Evolutionary conservation across 2,888 invertebrate genomes (phyloP), one percentile per base, ranked within the genome.

Genomic region (Protula sp.): DNA sequence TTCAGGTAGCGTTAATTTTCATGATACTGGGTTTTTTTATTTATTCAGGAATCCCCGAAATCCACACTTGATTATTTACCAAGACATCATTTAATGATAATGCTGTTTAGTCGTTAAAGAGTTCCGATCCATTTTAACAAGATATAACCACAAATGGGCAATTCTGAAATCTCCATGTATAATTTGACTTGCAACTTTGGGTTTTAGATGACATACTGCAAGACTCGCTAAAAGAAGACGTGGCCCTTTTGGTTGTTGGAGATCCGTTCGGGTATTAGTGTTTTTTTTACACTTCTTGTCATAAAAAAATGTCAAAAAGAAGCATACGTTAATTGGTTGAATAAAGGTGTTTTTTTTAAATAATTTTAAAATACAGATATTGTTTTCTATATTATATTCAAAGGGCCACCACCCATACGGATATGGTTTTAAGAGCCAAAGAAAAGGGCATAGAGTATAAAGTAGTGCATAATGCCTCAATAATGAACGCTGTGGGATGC

Each of bases 361-460:
- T 3, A 5, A 52, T 52, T 24, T 47, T 47, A 26, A 1, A 3
- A 24, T 5, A 47, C 47, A 5, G 3, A 47, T 4, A 1, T 14
- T 14, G 47, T 47, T 47, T n/a, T 1, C 22, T 14, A 29, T 27
- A 28, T 45, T 3, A 22, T 9, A 22, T 9, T 52, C 48, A 3
- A 64, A 83, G 95, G 26, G 99, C 99, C 2, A 99, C 99, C 5
- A 99, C 99, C 0, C 99, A 99, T 75, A 90, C 94, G 27, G 99
- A 99, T 78, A 86, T 99, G 74, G 86, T 97, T 58, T 82, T 99
- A 59, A 84, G 98, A 73, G 97, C 97, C 31, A 88, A 87, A 77
- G 87, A 93, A 74, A 86, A 87, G 73, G 86, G 85, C n/a, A 87
- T 93, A 29, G 77, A 86, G 65, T 87, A 88, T 57, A 55, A 59